Percentiles rank a stretch among this genome's conserved stretches.
Conservation (phyloP, 2,888 invertebrate genomes). For the Epirrhoe tristata region DNA sequence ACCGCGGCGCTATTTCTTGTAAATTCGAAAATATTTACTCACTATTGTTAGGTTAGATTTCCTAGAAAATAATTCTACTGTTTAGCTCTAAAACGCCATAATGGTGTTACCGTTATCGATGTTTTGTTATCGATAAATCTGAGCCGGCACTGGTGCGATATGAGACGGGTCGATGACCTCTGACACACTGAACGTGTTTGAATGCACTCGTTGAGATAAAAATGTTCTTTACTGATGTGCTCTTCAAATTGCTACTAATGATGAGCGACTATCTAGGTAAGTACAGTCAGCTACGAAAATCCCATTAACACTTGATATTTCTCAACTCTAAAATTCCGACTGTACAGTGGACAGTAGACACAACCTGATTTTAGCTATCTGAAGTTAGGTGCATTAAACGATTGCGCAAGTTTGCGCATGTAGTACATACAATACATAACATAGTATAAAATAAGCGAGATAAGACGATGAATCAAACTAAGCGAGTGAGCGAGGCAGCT, state of each 20-base stretch:
- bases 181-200: conserved; percentile 51
- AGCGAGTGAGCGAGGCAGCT: no score
- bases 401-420: no score
- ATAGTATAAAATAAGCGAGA: no score
- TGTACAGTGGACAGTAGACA: no score
- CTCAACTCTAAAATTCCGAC: no score
- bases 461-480: no score
- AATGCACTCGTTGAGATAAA: conserved; percentile 61
- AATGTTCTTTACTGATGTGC: conserved; percentile 41
- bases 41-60: neutral
- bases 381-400: no score
- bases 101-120: conserved; percentile 49
- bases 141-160: conserved; percentile 70
- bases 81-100: conserved; percentile 3
- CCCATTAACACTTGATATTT: no score
- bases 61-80: neutral
- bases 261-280: no score
- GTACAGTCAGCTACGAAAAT: no score
- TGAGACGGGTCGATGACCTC: conserved; percentile 67
- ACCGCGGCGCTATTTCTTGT: neutral
- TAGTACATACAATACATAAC: no score
- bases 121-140: conserved; percentile 53
- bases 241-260: neutral
- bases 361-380: no score
- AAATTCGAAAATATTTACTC: neutral